Evolutionary conservation across 1,140 invertebrate species (phyloP), one percentile per base, ranked within the genome.

Genomic region (Drosophila seguyi): DNA sequence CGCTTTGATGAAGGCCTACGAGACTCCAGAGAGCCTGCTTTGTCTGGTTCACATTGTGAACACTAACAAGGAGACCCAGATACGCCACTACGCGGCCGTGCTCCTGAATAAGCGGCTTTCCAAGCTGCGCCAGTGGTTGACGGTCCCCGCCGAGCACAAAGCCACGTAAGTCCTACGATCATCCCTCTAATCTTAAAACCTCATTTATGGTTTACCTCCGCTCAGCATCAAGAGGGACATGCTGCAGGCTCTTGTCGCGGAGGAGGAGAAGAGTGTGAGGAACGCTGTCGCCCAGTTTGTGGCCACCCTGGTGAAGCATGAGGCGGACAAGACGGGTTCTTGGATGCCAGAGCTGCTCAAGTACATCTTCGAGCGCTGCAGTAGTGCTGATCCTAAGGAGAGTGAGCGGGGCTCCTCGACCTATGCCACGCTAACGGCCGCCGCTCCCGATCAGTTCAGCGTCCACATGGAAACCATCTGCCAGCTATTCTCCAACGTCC

Each of bases 291-390:
- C 95, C 13, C 95, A 95, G 81, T 92, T 96, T 53, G 94, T 96
- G 75, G 96, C 95, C 20, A 93, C 94, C 3, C 93, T 97, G 56
- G 94, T 95, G 20, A 96, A 95, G 71, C 96, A 97, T 93, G 96
- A 97, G 92, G 93, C 73, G 29, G 75, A 96, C 56, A 94, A 95
- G 13, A 93, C 93, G 6, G 94, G 83, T 38, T 81, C 91, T 11
- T 97, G 96, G 96, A 65, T 90, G 59, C 95, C 94, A 10, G 95
- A 97, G 80, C 90, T 97, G 36, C 93, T 97, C 44, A 94, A 95
- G 62, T 96, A 96, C 81, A 92, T 97, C 22, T 93, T 82, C 36
- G 71, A 71, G 7, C 81, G 81, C 11, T 86, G 85, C 52, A 79
- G 48, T 48, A 65, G 76, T 5, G 20, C 76, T 8, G 88, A 93